Base-by-base conservation (phyloP, 2,888 invertebrate genomes). In the Merodon equestris region DNA sequence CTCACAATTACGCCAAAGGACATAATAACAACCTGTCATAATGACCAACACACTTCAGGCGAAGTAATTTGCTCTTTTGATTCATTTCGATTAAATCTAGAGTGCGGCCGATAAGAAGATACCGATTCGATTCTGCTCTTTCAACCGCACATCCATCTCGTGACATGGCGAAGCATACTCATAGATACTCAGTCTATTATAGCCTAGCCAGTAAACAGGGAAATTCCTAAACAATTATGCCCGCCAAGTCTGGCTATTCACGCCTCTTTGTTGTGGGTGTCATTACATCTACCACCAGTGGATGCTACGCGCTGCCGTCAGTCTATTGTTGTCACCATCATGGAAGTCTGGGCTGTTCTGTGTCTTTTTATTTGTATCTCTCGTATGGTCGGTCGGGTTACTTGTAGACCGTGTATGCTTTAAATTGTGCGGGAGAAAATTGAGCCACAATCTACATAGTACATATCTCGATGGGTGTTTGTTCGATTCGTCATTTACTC, bases 241-340 rank as follows among this genome's bases (percentile, higher is more conserved):
- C n/a, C n/a, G 56, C 42, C 44, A 61, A 51, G 60, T 63, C 34
- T 61, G 9, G 50, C 54, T 54, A 61, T 70, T 70, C 70, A 70
- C 70, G 61, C 70, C 54, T 61, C 40, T 34, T 68, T 58, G 63
- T 63, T 75, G 68, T 75, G 42, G 74, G 68, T 75, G 74, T 75
- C 74, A 68, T 75, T 68, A 75, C 68, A 44, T 57, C 63, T 56
- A 70, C 70, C 63, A 58, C 51, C 73, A 61, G 70, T 61, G 61
- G 70, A 61, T 54, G 61, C 70, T 61, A 70, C 70, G 70, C 70
- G 61, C 68, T 60, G 57, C 66, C 74, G 38, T 27, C 67, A 27
- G 27, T 40, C 63, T 40, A 57, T 75, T 75, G 74, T 75, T 68
- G 68, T 61, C 74, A 63, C 19, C 57, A 51, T 54, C 63, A 47